Percentiles rank a stretch among this genome's conserved stretches.
Conservation (phyloP, 2,888 invertebrate species). For the Aspidiotus destructor region DNA sequence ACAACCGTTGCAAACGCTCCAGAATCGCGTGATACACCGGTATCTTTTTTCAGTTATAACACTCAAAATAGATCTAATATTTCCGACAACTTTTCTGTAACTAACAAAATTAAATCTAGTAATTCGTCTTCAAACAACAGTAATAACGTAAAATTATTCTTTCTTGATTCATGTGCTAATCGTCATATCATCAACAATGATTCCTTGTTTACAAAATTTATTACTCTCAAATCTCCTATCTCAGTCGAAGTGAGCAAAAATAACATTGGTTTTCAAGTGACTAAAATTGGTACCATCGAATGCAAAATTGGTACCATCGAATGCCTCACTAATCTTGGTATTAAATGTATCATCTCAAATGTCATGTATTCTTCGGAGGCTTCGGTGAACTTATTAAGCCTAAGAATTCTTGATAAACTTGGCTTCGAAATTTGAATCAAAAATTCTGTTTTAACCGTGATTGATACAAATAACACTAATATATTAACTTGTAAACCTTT, state of each 20-base stretch:
- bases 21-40: constrained; percentile 1
- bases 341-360: constrained; percentile 2
- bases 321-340: constrained; percentile 3
- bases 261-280: constrained; percentile 3
- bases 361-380: constrained; percentile 4
- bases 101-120: not conserved
- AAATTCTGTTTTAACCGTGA: not conserved
- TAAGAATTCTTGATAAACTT: constrained; percentile 7
- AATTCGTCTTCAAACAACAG: not conserved
- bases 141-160: not conserved
- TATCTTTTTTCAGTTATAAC: constrained; percentile 1
- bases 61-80: not conserved
- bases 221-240: not conserved
- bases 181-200: constrained; percentile 11
- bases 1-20: not conserved
- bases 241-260: not conserved
- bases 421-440: constrained; percentile 4
- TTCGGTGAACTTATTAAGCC: not conserved
- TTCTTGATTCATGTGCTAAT: constrained; percentile 6
- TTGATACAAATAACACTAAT: not conserved
- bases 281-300: not conserved
- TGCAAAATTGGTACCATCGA: not conserved
- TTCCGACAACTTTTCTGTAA: too few species aligned
- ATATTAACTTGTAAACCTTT: constrained; percentile 5
- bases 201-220: constrained; percentile 10